Conservation (phyloP, 2,113 vertebrate species). For the Oostethus manadensis region DNA sequence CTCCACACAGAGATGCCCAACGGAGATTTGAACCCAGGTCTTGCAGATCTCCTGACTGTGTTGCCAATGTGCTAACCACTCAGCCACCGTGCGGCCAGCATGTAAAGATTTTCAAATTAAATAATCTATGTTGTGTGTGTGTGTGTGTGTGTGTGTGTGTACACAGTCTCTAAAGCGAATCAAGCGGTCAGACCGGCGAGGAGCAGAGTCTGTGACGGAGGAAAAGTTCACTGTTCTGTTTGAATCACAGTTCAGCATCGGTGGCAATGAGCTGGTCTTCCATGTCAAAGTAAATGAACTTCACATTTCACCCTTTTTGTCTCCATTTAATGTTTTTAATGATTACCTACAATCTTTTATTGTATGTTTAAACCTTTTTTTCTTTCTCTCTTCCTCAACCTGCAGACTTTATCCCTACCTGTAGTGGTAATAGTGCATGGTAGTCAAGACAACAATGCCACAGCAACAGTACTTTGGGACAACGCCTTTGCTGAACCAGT, state of each 20-base stretch:
- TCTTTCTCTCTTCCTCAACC: neutral
- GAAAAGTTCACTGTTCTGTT: slow-evolving; percentile 97
- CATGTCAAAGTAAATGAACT: slow-evolving; percentile 83
- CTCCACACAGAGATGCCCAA: too few relatives aligned
- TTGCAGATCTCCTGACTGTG: too few relatives aligned
- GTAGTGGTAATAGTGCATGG: slow-evolving; percentile 95
- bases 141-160: slow-evolving; percentile 9
- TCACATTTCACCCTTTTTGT: neutral
- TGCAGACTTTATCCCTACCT: slow-evolving; percentile 86
- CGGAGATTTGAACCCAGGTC: too few relatives aligned
- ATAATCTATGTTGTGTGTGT: slow-evolving; percentile 5
- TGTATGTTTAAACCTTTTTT: neutral
- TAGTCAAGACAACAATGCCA: slow-evolving; percentile 95
- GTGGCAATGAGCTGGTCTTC: slow-evolving; percentile 91
- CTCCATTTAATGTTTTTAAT: too few relatives aligned
- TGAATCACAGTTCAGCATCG: slow-evolving; percentile 92
- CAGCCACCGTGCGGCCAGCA: too few relatives aligned
- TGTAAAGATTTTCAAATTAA: too few relatives aligned
- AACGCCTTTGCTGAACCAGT: slow-evolving; percentile 91
- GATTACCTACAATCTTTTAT: too few relatives aligned
- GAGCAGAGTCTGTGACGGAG: slow-evolving; percentile 91
- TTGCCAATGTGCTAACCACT: too few relatives aligned
- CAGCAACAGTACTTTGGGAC: slow-evolving; percentile 92
- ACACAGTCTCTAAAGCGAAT: slow-evolving; percentile 89
- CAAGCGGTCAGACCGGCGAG: slow-evolving; percentile 87